A percentile compares a stretch with the other conserved stretches of the same genome.
phyloP scores from a whole-genome alignment of 2,113 vertebrate genomes.

The Hoplias malabaricus region DNA sequence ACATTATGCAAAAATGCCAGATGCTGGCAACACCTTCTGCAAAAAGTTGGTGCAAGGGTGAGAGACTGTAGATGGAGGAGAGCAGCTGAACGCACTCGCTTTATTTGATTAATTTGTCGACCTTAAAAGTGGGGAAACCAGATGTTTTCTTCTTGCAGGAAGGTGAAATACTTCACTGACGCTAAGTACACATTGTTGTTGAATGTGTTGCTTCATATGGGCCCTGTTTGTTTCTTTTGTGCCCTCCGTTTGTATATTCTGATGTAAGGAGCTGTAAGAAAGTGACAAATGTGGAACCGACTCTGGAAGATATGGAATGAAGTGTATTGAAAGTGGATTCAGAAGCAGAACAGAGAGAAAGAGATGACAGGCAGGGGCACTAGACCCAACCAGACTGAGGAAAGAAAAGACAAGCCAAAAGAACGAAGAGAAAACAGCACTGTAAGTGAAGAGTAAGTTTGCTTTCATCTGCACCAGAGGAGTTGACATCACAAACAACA shows the following conservation, averaged over 20 bases:
- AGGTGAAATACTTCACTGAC: constrained; percentile 29
- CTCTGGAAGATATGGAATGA: not conserved
- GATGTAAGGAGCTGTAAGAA: not conserved
- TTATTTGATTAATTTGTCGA: constrained; percentile 43
- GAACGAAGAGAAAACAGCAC: constrained; percentile 18
- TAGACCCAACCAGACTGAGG: constrained; percentile 12
- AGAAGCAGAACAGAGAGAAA: constrained; percentile 18
- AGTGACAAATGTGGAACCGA: not conserved
- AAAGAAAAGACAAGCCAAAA: constrained; percentile 9
- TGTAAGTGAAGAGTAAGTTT: constrained; percentile 33
- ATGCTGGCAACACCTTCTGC: constrained; percentile 77
- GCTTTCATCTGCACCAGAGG: constrained; percentile 10
- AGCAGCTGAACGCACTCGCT: constrained; percentile 53
- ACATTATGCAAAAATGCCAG: constrained; percentile 79
- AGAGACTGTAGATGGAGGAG: constrained; percentile 43
- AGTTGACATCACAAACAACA: constrained; percentile 29
- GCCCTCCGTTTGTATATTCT: not conserved
- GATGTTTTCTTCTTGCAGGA: constrained; percentile 23
- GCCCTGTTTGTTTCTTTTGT: not conserved
- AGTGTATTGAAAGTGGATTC: not conserved
- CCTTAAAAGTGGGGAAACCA: constrained; percentile 35
- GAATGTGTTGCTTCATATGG: not conserved
- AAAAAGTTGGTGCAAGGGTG: constrained; percentile 67
- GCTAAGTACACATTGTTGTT: constrained; percentile 1
- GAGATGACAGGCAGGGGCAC: constrained; percentile 44